phyloP scores from a whole-genome alignment of 2,888 invertebrate genomes.

The Monopis laevigella region DNA sequence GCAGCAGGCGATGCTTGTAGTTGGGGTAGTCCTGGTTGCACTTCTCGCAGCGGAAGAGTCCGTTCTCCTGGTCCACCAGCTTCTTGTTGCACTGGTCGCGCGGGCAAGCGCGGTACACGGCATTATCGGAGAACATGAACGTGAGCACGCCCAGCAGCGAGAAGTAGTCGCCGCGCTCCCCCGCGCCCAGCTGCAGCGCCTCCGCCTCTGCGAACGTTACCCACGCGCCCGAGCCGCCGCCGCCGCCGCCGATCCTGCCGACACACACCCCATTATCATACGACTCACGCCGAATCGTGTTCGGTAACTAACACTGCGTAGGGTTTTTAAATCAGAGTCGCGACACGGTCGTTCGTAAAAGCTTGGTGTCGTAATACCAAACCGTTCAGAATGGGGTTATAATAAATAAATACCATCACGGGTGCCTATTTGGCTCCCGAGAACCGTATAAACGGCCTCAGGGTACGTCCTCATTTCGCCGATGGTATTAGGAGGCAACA shows the following conservation, averaged over 20 bases:
- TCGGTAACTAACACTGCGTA: too few relatives aligned
- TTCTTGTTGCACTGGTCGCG: conserved; percentile 94
- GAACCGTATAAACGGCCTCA: too few relatives aligned
- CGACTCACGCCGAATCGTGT: too few relatives aligned
- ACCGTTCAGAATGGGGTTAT: too few relatives aligned
- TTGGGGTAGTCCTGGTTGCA: conserved; percentile 86
- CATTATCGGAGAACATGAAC: conserved; percentile 82
- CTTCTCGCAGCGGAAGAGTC: conserved; percentile 93
- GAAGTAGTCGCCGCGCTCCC: conserved; percentile 86
- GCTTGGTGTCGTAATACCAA: too few relatives aligned
- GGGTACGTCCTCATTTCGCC: too few relatives aligned
- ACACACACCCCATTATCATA: too few relatives aligned
- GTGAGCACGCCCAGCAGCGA: conserved; percentile 81
- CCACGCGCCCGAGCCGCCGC: conserved; percentile 71
- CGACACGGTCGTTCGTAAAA: too few relatives aligned
- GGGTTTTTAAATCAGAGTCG: too few relatives aligned
- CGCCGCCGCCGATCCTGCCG: conserved; percentile 46
- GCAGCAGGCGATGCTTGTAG: conserved; percentile 86
- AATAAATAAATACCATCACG: too few relatives aligned
- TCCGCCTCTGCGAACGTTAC: conserved; percentile 80
- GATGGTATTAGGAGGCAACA: too few relatives aligned
- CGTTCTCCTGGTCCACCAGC: conserved; percentile 87
- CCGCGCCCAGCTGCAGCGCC: conserved; percentile 73
- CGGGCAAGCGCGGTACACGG: conserved; percentile 92
- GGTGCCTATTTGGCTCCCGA: too few relatives aligned